These are phyloP conservation scores for Esox niger DNA, from an alignment of 2,113 vertebrate species.

Conservation along the genomic window DNA sequence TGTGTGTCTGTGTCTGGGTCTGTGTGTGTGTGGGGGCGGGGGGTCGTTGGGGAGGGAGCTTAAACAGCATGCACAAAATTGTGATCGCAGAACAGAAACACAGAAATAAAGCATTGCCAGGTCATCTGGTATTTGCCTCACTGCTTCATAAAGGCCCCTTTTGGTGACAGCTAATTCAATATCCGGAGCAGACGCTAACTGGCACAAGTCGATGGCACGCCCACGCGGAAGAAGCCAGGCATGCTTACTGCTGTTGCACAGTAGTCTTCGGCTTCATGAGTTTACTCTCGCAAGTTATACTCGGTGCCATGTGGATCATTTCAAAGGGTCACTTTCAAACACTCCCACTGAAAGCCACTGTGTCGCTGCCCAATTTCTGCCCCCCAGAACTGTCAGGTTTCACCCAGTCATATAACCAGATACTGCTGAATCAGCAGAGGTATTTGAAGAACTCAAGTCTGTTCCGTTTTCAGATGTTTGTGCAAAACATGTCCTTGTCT, in stretches of 20 bases:
- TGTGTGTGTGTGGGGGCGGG: too few relatives aligned
- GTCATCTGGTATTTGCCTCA: too few relatives aligned
- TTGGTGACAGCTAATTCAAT: too few relatives aligned
- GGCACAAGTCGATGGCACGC: too few relatives aligned
- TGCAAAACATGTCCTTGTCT: background rate
- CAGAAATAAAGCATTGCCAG: too few relatives aligned
- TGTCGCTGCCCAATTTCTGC: conserved; percentile 17
- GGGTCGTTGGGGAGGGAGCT: too few relatives aligned
- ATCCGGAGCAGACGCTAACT: too few relatives aligned
- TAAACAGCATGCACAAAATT: too few relatives aligned
- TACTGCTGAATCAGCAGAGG: conserved; percentile 47
- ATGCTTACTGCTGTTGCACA: background rate
- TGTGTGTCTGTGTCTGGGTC: conserved; percentile 7
- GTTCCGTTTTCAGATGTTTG: conserved; percentile 16
- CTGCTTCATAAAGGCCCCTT: too few relatives aligned
- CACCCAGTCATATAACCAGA: conserved; percentile 42
- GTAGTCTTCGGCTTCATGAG: background rate
- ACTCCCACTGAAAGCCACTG: conserved; percentile 24
- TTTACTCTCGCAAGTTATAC: conserved; percentile 6
- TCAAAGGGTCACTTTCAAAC: conserved; percentile 44
- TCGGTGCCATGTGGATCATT: conserved; percentile 5
- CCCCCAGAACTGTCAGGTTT: conserved; percentile 46
- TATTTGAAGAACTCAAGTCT: conserved; percentile 37
- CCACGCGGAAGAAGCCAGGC: background rate
- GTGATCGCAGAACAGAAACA: too few relatives aligned